A percentile compares a stretch with the other conserved stretches of the same genome.
Conservation (phyloP, 2,888 invertebrate species). For the Yponomeuta plumbellus region DNA sequence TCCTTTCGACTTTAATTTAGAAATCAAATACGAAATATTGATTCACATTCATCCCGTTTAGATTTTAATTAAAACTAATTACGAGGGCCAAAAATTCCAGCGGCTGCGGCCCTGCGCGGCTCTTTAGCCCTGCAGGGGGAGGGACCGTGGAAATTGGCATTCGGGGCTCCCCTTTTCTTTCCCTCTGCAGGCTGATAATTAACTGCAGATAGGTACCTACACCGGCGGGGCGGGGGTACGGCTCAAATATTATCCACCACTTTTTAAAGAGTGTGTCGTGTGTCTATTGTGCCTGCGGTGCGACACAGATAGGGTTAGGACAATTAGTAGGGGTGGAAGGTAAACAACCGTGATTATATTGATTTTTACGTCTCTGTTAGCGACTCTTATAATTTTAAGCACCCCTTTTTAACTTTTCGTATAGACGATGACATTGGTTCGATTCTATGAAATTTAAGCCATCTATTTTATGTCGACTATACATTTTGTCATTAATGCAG, state of each 20-base stretch:
- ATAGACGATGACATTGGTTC: background rate
- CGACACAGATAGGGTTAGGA: slow-evolving; percentile 55
- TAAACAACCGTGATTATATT: slow-evolving; percentile 70
- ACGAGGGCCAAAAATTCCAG: slow-evolving; percentile 53
- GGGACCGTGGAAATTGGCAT: slow-evolving; percentile 55
- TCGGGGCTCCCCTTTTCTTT: slow-evolving; percentile 54
- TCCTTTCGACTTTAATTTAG: background rate
- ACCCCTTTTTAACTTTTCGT: slow-evolving; percentile 19
- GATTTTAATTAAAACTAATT: slow-evolving; percentile 72
- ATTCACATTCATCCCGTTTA: slow-evolving; percentile 44
- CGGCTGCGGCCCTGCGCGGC: slow-evolving; percentile 44
- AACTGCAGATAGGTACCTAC: slow-evolving; percentile 70
- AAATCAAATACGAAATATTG: slow-evolving; percentile 28
- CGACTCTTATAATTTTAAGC: slow-evolving; percentile 29
- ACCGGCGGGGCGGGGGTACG: slow-evolving; percentile 42
- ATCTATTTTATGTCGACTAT: background rate
- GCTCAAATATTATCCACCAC: slow-evolving; percentile 67
- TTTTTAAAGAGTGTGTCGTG: slow-evolving; percentile 63
- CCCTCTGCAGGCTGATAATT: slow-evolving; percentile 64
- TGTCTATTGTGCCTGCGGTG: slow-evolving; percentile 44
- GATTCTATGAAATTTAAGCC: background rate
- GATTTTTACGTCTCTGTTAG: slow-evolving; percentile 57
- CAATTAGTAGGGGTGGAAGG: slow-evolving; percentile 66
- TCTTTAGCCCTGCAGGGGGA: background rate
- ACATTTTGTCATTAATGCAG: background rate